A percentile compares a stretch with the other conserved stretches of the same genome.
Evolutionary conservation across 2,888 invertebrate genomes (phyloP).

Genomic region (Microctonus hyperodae): DNA sequence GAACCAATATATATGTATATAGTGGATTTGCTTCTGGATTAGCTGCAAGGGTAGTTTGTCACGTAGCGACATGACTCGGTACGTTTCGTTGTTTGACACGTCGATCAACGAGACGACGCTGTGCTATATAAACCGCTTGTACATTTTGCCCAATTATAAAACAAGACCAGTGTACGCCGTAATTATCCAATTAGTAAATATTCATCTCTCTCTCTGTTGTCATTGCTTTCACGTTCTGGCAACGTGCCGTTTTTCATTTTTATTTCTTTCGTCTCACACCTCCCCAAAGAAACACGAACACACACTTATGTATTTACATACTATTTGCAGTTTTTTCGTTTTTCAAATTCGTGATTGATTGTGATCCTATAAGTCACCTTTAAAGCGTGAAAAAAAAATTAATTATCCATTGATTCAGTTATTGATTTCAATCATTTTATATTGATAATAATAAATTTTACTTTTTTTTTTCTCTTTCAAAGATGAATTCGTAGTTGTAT

Average conservation of each 20-base stretch:
- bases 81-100: conserved; percentile 62
- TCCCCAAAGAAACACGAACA: too few species aligned
- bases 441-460: background rate
- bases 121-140: conserved; percentile 45
- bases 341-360: conserved; percentile 1
- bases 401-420: background rate
- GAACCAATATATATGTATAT: conserved; percentile 44
- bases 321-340: background rate
- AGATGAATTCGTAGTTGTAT: too few species aligned
- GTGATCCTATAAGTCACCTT: conserved; percentile 14
- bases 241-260: conserved; percentile 22
- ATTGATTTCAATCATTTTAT: background rate
- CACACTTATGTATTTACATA: background rate
- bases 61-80: conserved; percentile 62
- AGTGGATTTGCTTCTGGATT: conserved; percentile 48
- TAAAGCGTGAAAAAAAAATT: background rate
- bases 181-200: conserved; percentile 63
- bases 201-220: conserved; percentile 33
- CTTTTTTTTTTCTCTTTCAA: background rate
- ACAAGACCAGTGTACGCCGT: conserved; percentile 61
- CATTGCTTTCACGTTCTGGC: conserved; percentile 29
- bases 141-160: conserved; percentile 62
- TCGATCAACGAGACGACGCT: conserved; percentile 49
- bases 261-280: background rate
- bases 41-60: conserved; percentile 62